phyloP scores from a whole-genome alignment of 1,140 invertebrate species.

The Saxidomus purpurata region DNA sequence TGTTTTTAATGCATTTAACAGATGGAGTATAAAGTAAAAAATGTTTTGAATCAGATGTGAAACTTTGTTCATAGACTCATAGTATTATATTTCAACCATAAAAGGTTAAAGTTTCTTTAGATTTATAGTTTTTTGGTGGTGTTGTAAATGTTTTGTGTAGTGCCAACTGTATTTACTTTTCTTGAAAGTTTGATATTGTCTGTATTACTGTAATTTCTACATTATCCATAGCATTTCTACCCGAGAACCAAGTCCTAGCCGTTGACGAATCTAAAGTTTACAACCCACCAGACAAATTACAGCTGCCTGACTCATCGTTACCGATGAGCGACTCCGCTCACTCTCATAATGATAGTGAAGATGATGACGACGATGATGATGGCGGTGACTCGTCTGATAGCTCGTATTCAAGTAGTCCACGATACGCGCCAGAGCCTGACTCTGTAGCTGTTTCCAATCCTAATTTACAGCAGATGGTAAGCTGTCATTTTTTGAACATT shows the following conservation, averaged over 20 bases:
- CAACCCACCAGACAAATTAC: conserved; percentile 91
- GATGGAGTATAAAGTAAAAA: no score
- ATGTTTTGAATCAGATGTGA: no score
- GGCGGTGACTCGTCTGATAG: conserved; percentile 41
- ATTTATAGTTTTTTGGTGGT: no score
- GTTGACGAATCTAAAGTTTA: conserved; percentile 93
- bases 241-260: conserved; percentile 85
- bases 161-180: no score
- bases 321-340: conserved; percentile 83
- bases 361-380: conserved; percentile 65
- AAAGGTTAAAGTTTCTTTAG: no score
- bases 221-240: conserved; percentile 80
- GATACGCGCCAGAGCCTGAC: conserved; percentile 53
- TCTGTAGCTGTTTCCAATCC: conserved; percentile 56
- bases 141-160: no score
- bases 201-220: no score
- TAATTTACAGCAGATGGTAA: conserved; percentile 41
- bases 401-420: conserved; percentile 29
- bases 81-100: no score
- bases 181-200: no score
- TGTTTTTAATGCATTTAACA: no score
- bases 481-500: no score
- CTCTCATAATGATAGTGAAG: conserved; percentile 83
- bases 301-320: conserved; percentile 89
- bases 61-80: no score